Base-by-base conservation (phyloP, 2,888 invertebrate species). In the Willowsia nigromaculata region DNA sequence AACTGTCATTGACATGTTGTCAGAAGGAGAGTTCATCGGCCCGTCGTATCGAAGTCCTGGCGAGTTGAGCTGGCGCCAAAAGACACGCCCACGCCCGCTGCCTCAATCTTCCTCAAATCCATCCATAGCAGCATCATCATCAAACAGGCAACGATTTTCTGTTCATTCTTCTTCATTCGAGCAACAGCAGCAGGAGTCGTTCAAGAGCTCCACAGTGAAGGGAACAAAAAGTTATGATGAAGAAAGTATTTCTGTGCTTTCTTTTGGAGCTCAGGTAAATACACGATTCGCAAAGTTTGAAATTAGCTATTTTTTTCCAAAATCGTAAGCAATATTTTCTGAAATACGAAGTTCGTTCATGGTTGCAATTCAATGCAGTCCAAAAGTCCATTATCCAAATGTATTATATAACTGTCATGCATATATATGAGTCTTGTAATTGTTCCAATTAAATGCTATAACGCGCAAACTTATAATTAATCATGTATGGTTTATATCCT, bases 1-100 rank as follows among this genome's bases (percentile, higher is more conserved):
- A 56, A 87, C 87, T 4, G 82, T 84, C 9, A 82, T 74, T 33
- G 85, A 85, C 22, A 25, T 74, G 7, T 25, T 91, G 37, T 91
- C 91, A 0, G 90, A 90, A 53, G 91, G 91, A 4, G 91, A 91
- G 50, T 87, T 89, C 25, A 27, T 90, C n/a, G 90, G 87, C 13
- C 56, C 68, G 9, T 81, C 62, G 7, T 81, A 78, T 30, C 59
- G 56, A 86, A 91, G 91, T 76, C 90, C 90, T 76, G 91, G 91
- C 11, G 91, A 91, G 56, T 18, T 90, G 53, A 90, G 88, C 56
- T 56, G 43, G 25, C 80, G 56, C 15, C 65, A 59, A n/a, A n/a
- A n/a, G n/a, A n/a, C n/a, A n/a, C n/a, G n/a, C n/a, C 18, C 56
- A 50, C 59, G 22, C 6, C 47, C 74, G 9, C 43, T 3, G 11